phyloP scores from a whole-genome alignment of 2,797 vertebrate genomes.

The Gadopsis marmoratus region DNA sequence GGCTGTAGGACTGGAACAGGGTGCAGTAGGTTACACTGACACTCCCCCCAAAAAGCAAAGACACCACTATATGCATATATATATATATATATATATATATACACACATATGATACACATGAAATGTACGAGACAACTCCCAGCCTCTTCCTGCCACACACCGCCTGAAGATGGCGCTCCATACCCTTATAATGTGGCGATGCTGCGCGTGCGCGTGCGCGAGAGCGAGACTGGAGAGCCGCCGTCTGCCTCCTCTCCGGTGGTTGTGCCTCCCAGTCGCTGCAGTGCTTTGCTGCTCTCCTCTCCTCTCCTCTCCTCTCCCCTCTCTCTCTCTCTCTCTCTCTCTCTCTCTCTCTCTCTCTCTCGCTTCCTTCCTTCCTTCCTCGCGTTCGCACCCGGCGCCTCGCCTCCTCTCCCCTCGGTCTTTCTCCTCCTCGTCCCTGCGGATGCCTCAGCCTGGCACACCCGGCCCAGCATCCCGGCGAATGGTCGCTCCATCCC shows the following conservation, averaged over 20 bases:
- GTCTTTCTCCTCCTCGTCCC: constrained; percentile 38
- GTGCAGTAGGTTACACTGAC: background rate
- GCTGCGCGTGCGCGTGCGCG: constrained; percentile 31
- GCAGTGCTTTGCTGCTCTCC: constrained; percentile 76
- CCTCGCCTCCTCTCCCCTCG: constrained; percentile 41
- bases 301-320: constrained; percentile 48
- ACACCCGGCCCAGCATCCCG: constrained; percentile 65
- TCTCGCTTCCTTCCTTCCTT: constrained; percentile 35
- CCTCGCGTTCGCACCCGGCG: constrained; percentile 60
- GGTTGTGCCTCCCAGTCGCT: constrained; percentile 74
- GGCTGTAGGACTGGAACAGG: background rate
- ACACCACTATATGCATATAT: background rate
- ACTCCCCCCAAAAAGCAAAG: background rate
- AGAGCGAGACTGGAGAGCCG: constrained; percentile 60
- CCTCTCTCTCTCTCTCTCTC: background rate
- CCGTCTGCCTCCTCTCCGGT: constrained; percentile 75
- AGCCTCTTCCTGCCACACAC: background rate
- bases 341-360: background rate
- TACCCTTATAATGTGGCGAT: constrained; percentile 31
- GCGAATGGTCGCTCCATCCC: constrained; percentile 77
- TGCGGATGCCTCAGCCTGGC: constrained; percentile 73
- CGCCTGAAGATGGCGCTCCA: constrained; percentile 80
- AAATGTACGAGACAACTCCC: constrained; percentile 16
- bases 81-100: background rate
- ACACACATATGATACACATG: background rate